Base-by-base conservation (phyloP, 2,888 invertebrate genomes). In the Melieria picta region DNA sequence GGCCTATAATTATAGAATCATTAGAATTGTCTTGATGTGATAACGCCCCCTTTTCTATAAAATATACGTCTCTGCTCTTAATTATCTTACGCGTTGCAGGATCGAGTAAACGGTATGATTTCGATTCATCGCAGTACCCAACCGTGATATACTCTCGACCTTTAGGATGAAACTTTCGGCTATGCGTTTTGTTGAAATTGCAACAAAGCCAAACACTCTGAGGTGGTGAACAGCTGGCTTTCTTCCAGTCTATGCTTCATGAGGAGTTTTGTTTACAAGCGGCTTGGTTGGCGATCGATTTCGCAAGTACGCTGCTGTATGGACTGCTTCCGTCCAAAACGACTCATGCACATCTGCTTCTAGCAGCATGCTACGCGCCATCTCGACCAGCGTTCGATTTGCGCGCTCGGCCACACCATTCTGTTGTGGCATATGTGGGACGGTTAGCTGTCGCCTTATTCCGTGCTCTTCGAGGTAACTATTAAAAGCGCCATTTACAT, bases 351-450 rank as follows among this genome's bases (percentile, higher is more conserved):
- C 57, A 5, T 65, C 73, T 43, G 76, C 71, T n/a, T 76, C 66
- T 1, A 75, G 13, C 47, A 84, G 52, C 76, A 84, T 79, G 43
- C 78, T 74, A 16, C 81, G 72, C 5, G 80, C 80, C 65, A 76
- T 75, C 52, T 82, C 80, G 13, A 82, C 72, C 10, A 76, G 67
- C 5, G 77, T 74, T 43, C 73, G 58, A 45, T 77, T 77, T 10
- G 67, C 73, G 4, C 75, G 61, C 61, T 75, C 74, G 4, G 76
- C 75, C 7, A 77, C 72, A 66, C 77, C 76, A 47, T 76, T 77
- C 71, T 77, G 71, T 42, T 71, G 65, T 11, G 65, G 65, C 9
- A 64, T 70, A 48, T 77, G 69, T 30, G 69, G 64, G 4, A 72
- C 74, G 10, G 74, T 72, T 42, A 75, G 52, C 57, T 75, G 62